Conservation (phyloP, 2,113 vertebrate genomes). For the Anguilla rostrata region DNA sequence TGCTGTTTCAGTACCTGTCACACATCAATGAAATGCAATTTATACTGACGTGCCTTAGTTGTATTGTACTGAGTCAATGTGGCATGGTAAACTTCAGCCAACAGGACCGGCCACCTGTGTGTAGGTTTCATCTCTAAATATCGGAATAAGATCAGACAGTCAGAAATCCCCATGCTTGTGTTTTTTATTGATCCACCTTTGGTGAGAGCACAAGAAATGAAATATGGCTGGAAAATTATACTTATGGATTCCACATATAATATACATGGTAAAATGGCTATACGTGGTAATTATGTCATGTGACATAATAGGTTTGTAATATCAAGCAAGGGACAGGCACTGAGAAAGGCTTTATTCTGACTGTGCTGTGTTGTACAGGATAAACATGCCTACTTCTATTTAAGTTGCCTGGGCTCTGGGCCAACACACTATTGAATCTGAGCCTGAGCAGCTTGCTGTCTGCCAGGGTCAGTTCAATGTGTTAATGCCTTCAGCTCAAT, state of each 20-base stretch:
- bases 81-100: too few species aligned
- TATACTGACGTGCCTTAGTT: too few species aligned
- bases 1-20: background rate
- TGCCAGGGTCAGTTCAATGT: background rate
- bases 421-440: background rate
- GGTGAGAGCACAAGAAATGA: too few species aligned
- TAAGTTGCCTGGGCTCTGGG: background rate
- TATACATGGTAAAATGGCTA: background rate
- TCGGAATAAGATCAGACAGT: background rate
- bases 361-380: background rate
- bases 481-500: background rate
- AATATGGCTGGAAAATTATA: background rate
- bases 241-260: background rate
- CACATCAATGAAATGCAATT: background rate
- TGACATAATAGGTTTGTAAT: background rate
- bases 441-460: background rate
- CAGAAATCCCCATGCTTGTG: too few species aligned
- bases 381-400: conserved; percentile 1
- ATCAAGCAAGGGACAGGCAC: background rate
- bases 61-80: too few species aligned
- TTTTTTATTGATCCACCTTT: too few species aligned
- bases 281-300: too few species aligned
- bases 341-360: background rate
- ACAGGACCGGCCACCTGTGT: too few species aligned
- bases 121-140: background rate